A percentile compares a stretch with the other conserved stretches of the same genome.
Evolutionary conservation across 2,797 vertebrate species (phyloP).

Genomic region (Chaunax sp.): DNA sequence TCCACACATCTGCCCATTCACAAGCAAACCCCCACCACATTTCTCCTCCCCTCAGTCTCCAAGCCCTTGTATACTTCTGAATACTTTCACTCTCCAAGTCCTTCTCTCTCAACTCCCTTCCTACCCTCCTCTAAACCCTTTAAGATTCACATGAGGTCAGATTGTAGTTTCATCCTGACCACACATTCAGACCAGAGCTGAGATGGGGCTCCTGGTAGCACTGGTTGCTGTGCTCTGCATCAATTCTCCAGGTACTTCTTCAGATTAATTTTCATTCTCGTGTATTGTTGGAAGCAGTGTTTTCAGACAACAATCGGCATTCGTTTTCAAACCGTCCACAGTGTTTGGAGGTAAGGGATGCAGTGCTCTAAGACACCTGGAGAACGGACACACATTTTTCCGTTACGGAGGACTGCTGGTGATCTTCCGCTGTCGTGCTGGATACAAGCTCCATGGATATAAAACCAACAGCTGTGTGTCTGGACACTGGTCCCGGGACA

Average conservation of each 20-base stretch:
- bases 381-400: conserved; percentile 81
- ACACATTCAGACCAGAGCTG: conserved; percentile 17
- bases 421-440: conserved; percentile 77
- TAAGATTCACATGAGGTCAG: neutral
- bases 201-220: conserved; percentile 39
- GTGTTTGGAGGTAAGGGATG: conserved; percentile 60
- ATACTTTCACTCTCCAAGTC: conserved; percentile 25
- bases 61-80: conserved; percentile 10
- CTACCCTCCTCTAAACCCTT: neutral
- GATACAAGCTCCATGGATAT: conserved; percentile 79
- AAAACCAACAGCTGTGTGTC: conserved; percentile 81
- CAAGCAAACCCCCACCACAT: conserved; percentile 8
- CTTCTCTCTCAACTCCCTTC: neutral
- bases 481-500: conserved; percentile 77
- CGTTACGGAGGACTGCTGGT: conserved; percentile 80
- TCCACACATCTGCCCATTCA: conserved; percentile 13
- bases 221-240: conserved; percentile 54
- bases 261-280: neutral
- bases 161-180: conserved; percentile 11
- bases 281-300: neutral
- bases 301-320: neutral
- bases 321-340: conserved; percentile 41
- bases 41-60: conserved; percentile 22
- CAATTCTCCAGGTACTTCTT: conserved; percentile 57
- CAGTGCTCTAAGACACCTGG: conserved; percentile 67